Evolutionary conservation across 2,113 vertebrate genomes (phyloP), one percentile per base, ranked within the genome.

Genomic region (Catharus bicknelli): DNA sequence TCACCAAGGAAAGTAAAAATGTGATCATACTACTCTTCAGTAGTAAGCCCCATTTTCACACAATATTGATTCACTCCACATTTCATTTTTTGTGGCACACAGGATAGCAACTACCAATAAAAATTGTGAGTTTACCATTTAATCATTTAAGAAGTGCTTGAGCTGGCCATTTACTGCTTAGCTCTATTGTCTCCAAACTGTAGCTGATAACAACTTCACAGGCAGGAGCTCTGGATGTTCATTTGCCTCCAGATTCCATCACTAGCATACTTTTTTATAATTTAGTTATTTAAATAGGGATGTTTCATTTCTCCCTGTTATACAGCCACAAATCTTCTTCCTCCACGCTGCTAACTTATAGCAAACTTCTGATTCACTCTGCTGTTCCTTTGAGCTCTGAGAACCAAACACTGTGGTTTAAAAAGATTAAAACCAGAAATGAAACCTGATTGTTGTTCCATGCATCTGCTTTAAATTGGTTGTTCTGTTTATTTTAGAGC

Each of bases 391-490:
- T 94, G 95, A 94, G 82, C 80, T 81, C 86, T 51, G 88, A 92
- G 93, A 85, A 90, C 86, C 90, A 86, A 74, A 36, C 62, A 21
- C 59, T 89, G 61, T 12, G 68, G 90, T 86, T 96, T 90, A 30
- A 47, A 85, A 91, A 96, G 88, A 96, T 95, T 96, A 90, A 96
- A 97, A 95, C 83, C 84, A 96, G 94, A 97, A 78, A 89, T 22
- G 58, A 88, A 92, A 92, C 85, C 68, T 76, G 78, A 75, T 55
- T 94, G 82, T 84, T 76, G 80, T 66, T 80, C 26, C 55, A 75
- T 78, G 73, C 93, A 96, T 96, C 95, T 96, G 97, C 90, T 97
- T 96, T 81, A 86, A 93, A 97, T 97, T 74, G 90, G 58, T 75
- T 96, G 74, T 61, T 90, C 88, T 96, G 91, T 96, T 95, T 94